These are phyloP conservation scores for Limulus polyphemus DNA, from an alignment of 2,888 invertebrate species.

Conservation along the genomic window DNA sequence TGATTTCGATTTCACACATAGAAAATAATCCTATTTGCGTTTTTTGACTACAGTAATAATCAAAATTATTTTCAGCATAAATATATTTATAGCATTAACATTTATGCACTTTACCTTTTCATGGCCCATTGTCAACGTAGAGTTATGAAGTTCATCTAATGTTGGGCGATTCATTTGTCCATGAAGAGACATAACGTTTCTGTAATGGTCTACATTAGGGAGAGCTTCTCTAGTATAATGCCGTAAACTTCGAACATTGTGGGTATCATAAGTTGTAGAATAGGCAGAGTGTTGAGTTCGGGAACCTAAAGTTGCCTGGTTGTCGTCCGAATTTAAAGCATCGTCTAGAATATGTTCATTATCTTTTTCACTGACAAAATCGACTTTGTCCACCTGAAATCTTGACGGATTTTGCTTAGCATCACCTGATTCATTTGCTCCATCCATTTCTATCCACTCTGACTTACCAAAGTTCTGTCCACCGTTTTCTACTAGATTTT, in stretches of 20 bases:
- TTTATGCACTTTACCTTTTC: slow-evolving; percentile 2
- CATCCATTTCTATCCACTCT: slow-evolving; percentile 20
- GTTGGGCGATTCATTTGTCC: slow-evolving; percentile 35
- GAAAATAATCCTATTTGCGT: too few species aligned
- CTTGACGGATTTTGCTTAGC: slow-evolving; percentile 21
- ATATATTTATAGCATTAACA: neutral
- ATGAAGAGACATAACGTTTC: slow-evolving; percentile 35
- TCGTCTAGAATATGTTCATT: slow-evolving; percentile 8
- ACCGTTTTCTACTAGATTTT: too few species aligned
- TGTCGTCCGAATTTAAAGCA: slow-evolving; percentile 15
- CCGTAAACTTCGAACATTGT: slow-evolving; percentile 32
- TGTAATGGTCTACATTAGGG: slow-evolving; percentile 42
- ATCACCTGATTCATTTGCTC: slow-evolving; percentile 10
- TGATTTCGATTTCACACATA: too few species aligned
- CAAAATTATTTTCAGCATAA: too few species aligned
- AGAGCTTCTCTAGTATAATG: slow-evolving; percentile 37
- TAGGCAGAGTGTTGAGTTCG: slow-evolving; percentile 5
- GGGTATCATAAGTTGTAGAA: slow-evolving; percentile 30
- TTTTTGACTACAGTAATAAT: too few species aligned
- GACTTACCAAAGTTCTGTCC: neutral
- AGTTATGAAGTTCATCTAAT: slow-evolving; percentile 37
- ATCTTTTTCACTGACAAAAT: slow-evolving; percentile 21
- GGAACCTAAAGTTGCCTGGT: slow-evolving; percentile 2
- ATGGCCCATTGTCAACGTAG: slow-evolving; percentile 22
- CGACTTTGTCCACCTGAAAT: slow-evolving; percentile 30